Evolutionary conservation across 2,113 vertebrate species (phyloP).

Genomic region (Loxodonta africana): DNA sequence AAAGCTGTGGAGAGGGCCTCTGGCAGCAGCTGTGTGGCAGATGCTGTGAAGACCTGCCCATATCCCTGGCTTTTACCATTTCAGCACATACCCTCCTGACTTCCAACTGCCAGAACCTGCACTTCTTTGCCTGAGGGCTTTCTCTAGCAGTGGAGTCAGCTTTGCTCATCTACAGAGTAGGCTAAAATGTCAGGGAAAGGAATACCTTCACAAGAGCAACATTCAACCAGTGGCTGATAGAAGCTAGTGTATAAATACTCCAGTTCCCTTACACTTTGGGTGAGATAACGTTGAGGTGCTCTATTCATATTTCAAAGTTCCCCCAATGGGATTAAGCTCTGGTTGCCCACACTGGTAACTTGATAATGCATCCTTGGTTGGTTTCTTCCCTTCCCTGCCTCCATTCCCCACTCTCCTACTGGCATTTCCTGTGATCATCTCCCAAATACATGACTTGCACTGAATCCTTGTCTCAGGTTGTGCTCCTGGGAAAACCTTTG

Average conservation of each 20-base stretch:
- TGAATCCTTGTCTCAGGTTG: background rate
- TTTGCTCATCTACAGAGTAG: constrained; percentile 11
- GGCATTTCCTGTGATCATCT: background rate
- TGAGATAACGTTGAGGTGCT: background rate
- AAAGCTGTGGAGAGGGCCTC: background rate
- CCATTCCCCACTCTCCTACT: background rate
- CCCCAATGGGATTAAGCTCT: background rate
- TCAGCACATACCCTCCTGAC: background rate
- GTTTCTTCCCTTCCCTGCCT: background rate
- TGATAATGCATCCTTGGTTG: fast-evolving
- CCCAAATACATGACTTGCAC: background rate
- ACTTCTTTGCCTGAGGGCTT: constrained; percentile 61
- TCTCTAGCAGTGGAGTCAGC: background rate
- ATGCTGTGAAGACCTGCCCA: background rate
- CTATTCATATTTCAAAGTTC: background rate
- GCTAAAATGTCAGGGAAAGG: background rate
- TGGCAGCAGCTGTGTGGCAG: background rate
- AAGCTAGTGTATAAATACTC: background rate
- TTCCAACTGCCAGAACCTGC: background rate
- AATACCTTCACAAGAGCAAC: background rate
- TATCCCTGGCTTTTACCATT: background rate
- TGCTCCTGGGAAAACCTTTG: constrained; percentile 45
- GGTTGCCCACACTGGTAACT: background rate
- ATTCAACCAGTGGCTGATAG: background rate
- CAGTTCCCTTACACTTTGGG: background rate